Evolutionary conservation across 2,113 vertebrate genomes (phyloP).

Genomic region (Hydrochoerus hydrochaeris): DNA sequence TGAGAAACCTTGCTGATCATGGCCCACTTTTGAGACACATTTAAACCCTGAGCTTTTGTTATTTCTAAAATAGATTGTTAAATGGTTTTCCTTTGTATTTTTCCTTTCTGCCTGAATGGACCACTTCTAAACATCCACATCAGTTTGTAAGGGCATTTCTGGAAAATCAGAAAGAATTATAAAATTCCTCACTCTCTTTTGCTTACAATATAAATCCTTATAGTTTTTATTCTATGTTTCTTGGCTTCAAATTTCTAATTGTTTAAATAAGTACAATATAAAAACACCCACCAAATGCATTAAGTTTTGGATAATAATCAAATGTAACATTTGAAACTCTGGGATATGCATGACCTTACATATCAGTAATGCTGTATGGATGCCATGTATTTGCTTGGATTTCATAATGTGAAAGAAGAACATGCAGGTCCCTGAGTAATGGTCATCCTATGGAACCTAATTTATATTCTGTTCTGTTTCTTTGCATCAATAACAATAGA

Average conservation of each 20-base stretch:
- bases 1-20: constrained; percentile 61
- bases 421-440: constrained; percentile 68
- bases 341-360: neutral
- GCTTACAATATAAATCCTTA: neutral
- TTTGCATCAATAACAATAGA: constrained; percentile 67
- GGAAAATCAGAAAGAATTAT: neutral
- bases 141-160: constrained; percentile 54
- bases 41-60: constrained; percentile 65
- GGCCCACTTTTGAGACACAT: constrained; percentile 61
- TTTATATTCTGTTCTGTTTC: constrained; percentile 75
- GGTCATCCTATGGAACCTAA: constrained; percentile 60
- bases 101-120: constrained; percentile 5
- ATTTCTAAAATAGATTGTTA: constrained; percentile 67
- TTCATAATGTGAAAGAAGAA: constrained; percentile 58
- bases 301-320: neutral
- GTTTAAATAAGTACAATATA: neutral
- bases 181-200: constrained; percentile 10
- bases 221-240: neutral
- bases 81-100: constrained; percentile 59
- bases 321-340: neutral
- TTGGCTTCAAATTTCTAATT: neutral
- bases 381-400: constrained; percentile 43
- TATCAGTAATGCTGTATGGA: neutral
- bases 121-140: constrained; percentile 55
- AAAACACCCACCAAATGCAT: neutral